Evolutionary conservation across 2,797 vertebrate species (phyloP).

Genomic region (Aphelocoma californica): DNA sequence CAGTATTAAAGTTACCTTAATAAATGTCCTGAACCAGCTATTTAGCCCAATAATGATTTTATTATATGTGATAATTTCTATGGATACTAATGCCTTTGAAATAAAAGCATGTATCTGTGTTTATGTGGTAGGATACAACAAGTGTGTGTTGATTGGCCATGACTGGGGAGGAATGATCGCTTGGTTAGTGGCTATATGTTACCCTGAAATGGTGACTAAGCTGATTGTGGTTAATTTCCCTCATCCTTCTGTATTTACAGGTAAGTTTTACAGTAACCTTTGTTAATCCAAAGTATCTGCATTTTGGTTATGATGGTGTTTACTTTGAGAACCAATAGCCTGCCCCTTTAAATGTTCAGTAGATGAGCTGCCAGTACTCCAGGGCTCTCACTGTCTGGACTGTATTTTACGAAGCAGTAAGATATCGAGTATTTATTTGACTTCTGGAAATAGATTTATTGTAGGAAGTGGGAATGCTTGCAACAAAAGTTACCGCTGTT

Average conservation of each 20-base stretch:
- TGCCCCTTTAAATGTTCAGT: background rate
- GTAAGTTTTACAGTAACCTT: constrained; percentile 73
- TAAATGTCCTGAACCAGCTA: background rate
- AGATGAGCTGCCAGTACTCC: background rate
- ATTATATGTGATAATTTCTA: background rate
- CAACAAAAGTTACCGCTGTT: background rate
- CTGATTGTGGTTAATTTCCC: constrained; percentile 96
- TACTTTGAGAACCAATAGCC: background rate
- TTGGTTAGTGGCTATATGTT: constrained; percentile 95
- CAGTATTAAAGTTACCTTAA: background rate
- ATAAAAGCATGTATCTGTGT: constrained; percentile 34
- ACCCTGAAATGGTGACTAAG: constrained; percentile 96
- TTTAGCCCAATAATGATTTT: background rate
- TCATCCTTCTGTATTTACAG: constrained; percentile 93
- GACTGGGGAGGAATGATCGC: constrained; percentile 97
- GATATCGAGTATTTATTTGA: background rate
- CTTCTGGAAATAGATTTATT: background rate
- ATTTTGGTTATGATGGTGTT: background rate
- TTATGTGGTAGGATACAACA: constrained; percentile 88
- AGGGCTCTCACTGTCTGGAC: background rate
- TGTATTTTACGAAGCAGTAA: background rate
- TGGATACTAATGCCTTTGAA: constrained; percentile 4
- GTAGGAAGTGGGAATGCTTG: background rate
- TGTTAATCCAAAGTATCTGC: background rate
- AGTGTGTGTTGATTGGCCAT: constrained; percentile 94